Base-by-base conservation (phyloP, 2,888 invertebrate species). In the Dichetophora obliterata region DNA sequence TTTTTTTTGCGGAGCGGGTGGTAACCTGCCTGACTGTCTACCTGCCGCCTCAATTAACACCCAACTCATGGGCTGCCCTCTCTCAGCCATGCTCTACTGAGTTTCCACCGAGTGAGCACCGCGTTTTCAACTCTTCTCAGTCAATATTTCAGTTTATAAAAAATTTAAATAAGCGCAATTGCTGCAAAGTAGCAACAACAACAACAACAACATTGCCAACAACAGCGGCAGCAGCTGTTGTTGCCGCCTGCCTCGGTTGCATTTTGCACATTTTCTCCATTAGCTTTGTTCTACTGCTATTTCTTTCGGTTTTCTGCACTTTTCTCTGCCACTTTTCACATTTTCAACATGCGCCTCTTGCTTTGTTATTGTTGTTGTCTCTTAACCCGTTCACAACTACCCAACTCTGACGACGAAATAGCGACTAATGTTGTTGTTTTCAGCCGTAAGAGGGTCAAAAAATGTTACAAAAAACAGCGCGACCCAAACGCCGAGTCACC, bases 131-230 rank as follows among this genome's bases (percentile, higher is more conserved):
- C 66, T 74, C 66, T 66, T 66, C 50, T 19, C 22, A 54, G 34
- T 52, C 65, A 74, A 66, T 37, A 74, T 74, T 52, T 74, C 37
- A 74, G 54, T 65, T 48, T 54, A 66, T 74, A 69, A 75, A 75
- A 75, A 75, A 75, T 75, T 75, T 68, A 69, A 75, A 69, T 75
- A 69, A 75, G 69, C 75, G 52, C 71, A 82, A 83, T 78, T 73
- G 75, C 76, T 71, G 72, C 70, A 66, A 19, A 59, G 48, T 43
- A 59, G 59, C 59, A 63, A 78, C 75, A 65, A 59, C 24, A 59
- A 27, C 71, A 70, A 57, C 34, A 57, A 57, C 1, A 63, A 74
- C 52, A 37, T 34, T 52, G 14, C 54, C 24, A 50, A n/a, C 19
- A 19, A 14, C 75, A 70, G 34, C n/a, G 61, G 31, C 57, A 68